phyloP scores from a whole-genome alignment of 2,888 invertebrate genomes.

The Cyaniris semiargus region DNA sequence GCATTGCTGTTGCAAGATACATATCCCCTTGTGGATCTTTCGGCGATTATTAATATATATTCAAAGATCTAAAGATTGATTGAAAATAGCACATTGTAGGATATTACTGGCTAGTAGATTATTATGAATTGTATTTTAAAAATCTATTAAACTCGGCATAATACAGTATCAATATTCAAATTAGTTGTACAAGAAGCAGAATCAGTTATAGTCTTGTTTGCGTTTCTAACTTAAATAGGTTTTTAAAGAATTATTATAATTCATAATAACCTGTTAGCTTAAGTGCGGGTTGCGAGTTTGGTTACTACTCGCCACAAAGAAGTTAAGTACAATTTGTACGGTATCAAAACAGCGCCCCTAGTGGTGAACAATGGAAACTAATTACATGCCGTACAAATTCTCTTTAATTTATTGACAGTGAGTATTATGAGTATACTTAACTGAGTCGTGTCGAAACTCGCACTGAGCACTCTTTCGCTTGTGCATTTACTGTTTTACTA shows the following conservation, averaged over 20 bases:
- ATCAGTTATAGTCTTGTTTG: too few species aligned
- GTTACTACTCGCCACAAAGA: too few species aligned
- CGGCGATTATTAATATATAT: background rate
- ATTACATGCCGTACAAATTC: too few species aligned
- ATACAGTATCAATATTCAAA: too few species aligned
- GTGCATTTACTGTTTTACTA: slow-evolving; percentile 19
- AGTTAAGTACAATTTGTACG: too few species aligned
- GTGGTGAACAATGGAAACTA: too few species aligned
- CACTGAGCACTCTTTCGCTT: background rate
- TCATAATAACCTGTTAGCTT: slow-evolving; percentile 20
- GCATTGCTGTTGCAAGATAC: too few species aligned
- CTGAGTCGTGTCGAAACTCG: background rate
- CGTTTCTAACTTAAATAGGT: too few species aligned
- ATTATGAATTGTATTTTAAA: slow-evolving; percentile 1
- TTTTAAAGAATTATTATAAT: background rate
- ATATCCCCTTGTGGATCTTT: background rate
- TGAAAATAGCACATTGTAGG: background rate
- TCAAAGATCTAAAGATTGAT: background rate
- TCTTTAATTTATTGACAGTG: too few species aligned
- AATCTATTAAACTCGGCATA: background rate
- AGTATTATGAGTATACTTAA: too few species aligned
- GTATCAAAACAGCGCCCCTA: too few species aligned
- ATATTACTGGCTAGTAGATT: background rate
- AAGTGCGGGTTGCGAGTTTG: background rate
- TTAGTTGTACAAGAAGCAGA: too few species aligned